Base-by-base conservation (phyloP, 2,797 vertebrate genomes). In the Anguilla marmorata region DNA sequence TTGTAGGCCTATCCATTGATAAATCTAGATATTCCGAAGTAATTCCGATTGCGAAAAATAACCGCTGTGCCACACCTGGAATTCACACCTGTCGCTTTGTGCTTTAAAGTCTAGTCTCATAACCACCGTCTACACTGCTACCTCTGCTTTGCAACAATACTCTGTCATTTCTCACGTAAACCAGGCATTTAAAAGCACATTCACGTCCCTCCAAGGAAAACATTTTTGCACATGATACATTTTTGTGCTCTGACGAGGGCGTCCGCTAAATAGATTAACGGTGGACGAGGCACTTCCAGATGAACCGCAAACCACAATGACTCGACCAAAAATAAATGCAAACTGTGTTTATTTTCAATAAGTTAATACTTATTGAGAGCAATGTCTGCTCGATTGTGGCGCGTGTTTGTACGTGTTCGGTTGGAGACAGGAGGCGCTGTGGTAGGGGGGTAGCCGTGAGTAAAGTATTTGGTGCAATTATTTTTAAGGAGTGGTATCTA, bases 401-500 rank as follows among this genome's bases (percentile, higher is more conserved):
- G 83, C 21, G 72, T 63, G 41, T 84, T 72, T 60, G 74, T 74
- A 30, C 63, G 74, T 56, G 82, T 87, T 21, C 83, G 63, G 37
- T 52, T 89, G 89, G 48, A 82, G 72, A 58, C 3, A 1, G 86
- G 3, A 33, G 85, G 41, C 27, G 24, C 41, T n/a, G 37, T 63
- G 89, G 87, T 30, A 89, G 85, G 86, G 88, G 37, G 50, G 60
- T 27, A 80, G 69, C 41, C 52, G 88, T 86, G 45, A 60, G 58
- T 30, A 84, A 90, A 89, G 91, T 93, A 91, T 90, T 90, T 89
- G 91, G 76, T 85, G 80, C 93, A 91, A 94, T 94, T 95, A 94
- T 94, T 94, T 66, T 94, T 92, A 95, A 95, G 95, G 95, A 94
- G 95, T 95, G 95, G 94, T 91, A 1, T 84, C 48, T 90, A 89